These are phyloP conservation scores for Cecropterus lyciades DNA, from an alignment of 1,140 invertebrate species.

Conservation along the genomic window DNA sequence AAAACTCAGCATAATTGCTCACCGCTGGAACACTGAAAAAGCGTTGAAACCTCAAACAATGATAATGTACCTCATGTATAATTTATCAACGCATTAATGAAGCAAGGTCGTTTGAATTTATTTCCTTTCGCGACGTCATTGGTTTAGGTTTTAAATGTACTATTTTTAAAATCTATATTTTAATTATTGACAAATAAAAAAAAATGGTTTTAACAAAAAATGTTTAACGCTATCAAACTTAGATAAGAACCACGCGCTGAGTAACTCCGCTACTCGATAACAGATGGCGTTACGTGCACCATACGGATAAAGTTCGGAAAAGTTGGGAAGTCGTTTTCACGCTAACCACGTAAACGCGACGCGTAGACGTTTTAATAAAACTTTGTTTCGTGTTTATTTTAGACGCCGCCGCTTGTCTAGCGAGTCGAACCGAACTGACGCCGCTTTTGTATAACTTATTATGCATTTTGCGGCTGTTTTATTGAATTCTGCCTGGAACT, in stretches of 20 bases:
- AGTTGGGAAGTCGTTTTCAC: constrained; percentile 46
- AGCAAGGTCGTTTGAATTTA: constrained; percentile 74
- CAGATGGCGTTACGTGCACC: constrained; percentile 60
- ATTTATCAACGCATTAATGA: constrained; percentile 78
- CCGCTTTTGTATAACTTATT: constrained; percentile 35
- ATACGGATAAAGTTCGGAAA: constrained; percentile 13
- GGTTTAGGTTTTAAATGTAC: constrained; percentile 21
- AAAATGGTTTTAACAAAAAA: constrained; percentile 32
- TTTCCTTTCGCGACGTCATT: constrained; percentile 51
- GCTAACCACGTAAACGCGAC: constrained; percentile 48
- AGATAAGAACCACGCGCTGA: constrained; percentile 44
- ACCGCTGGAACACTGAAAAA: constrained; percentile 54
- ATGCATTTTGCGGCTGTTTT: constrained; percentile 17
- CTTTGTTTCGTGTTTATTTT: constrained; percentile 64
- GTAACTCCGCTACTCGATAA: constrained; percentile 62
- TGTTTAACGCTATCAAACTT: constrained; percentile 21
- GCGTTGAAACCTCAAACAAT: constrained; percentile 62
- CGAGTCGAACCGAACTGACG: constrained; percentile 38
- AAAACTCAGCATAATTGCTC: constrained; percentile 33
- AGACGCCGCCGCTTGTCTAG: constrained; percentile 48
- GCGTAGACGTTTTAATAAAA: constrained; percentile 65
- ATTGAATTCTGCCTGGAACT: background rate
- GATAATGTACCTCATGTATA: constrained; percentile 72
- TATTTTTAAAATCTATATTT: constrained; percentile 24
- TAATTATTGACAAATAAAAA: background rate